phyloP scores from a whole-genome alignment of 2,113 vertebrate species.

The Mohoua ochrocephala region DNA sequence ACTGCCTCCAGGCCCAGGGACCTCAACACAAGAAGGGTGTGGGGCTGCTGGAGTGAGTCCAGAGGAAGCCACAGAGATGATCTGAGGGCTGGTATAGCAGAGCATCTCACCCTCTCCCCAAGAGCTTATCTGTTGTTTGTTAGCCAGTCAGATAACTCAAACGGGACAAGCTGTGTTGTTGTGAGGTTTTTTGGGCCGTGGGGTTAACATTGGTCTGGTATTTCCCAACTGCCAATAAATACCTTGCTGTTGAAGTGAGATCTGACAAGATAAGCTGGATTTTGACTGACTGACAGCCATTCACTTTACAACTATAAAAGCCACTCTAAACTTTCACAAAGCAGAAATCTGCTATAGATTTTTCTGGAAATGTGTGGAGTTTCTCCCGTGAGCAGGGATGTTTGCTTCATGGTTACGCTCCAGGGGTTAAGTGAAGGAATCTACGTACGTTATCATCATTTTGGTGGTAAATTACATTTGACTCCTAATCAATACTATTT shows the following conservation, averaged over 20 bases:
- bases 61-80: neutral
- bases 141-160: neutral
- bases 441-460: neutral
- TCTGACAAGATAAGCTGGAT: neutral
- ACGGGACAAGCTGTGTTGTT: neutral
- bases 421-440: neutral
- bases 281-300: neutral
- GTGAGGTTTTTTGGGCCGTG: neutral
- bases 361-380: neutral
- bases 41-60: neutral
- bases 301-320: neutral
- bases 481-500: neutral
- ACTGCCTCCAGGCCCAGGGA: neutral
- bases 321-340: neutral
- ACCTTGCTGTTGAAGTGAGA: neutral
- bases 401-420: neutral
- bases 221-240: neutral
- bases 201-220: neutral
- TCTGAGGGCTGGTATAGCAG: neutral
- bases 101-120: neutral
- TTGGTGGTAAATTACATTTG: neutral
- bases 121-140: neutral
- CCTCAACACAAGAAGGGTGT: neutral
- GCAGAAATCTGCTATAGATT: neutral
- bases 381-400: neutral